Conservation (phyloP, 2,888 invertebrate genomes). For the Hermaeophaga mercurialis region DNA sequence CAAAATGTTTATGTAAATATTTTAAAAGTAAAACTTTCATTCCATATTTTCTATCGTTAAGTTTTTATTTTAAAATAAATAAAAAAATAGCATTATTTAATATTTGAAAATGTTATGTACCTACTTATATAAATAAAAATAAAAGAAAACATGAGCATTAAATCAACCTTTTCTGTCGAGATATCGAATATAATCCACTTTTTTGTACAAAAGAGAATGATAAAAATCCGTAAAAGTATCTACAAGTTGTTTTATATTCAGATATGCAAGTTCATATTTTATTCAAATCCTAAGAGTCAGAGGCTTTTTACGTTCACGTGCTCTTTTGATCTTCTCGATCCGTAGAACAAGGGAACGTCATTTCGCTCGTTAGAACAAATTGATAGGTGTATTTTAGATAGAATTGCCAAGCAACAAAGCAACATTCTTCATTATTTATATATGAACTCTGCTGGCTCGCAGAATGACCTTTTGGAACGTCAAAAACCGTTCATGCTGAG, state of each 20-base stretch:
- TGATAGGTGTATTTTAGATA: conserved; percentile 31
- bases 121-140: too few relatives aligned
- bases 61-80: too few relatives aligned
- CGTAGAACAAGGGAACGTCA: conserved; percentile 29
- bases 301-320: conserved; percentile 19
- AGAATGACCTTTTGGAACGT: conserved; percentile 18
- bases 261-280: conserved; percentile 27
- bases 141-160: too few relatives aligned
- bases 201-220: too few relatives aligned
- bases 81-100: too few relatives aligned
- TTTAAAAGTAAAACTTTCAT: too few relatives aligned
- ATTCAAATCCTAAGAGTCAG: conserved; percentile 24
- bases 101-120: too few relatives aligned
- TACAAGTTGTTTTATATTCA: conserved; percentile 21
- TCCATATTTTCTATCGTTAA: too few relatives aligned
- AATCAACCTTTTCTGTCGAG: too few relatives aligned
- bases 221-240: too few relatives aligned
- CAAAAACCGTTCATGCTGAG: conserved; percentile 20
- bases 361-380: conserved; percentile 36
- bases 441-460: conserved; percentile 12
- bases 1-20: too few relatives aligned
- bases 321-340: conserved; percentile 32
- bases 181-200: too few relatives aligned
- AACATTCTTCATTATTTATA: conserved; percentile 13
- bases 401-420: conserved; percentile 19